Evolutionary conservation across 2,113 vertebrate genomes (phyloP).

Genomic region (Alexandromys fortis): DNA sequence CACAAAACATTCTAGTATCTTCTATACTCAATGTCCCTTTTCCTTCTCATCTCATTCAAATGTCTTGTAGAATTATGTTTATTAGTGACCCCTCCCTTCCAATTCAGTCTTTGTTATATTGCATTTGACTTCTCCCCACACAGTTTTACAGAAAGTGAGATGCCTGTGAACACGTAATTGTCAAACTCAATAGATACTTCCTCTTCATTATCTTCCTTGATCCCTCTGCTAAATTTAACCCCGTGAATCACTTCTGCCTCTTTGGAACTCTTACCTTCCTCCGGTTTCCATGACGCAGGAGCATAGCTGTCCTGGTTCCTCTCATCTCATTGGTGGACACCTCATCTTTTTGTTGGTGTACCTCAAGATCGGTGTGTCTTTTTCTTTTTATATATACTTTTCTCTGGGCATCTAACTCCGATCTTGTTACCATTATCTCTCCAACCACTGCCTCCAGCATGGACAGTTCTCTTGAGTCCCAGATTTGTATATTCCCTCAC

Average conservation of each 20-base stretch:
- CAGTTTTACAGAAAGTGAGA: background rate
- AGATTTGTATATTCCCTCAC: background rate
- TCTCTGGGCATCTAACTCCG: background rate
- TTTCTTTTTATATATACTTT: background rate
- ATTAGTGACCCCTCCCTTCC: conserved; percentile 9
- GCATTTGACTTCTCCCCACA: conserved; percentile 5
- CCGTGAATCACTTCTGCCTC: conserved; percentile 2
- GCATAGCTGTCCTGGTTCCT: background rate
- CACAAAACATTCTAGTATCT: background rate
- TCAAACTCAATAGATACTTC: conserved; percentile 10
- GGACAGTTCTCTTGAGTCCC: background rate
- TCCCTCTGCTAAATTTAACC: conserved; percentile 8
- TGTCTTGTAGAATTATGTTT: conserved; percentile 24
- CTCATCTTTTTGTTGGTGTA: background rate
- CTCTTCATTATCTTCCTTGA: conserved; percentile 47
- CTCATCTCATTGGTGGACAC: background rate
- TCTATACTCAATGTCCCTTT: background rate
- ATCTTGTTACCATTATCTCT: background rate
- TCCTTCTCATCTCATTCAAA: conserved; percentile 19
- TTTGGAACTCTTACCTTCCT: background rate
- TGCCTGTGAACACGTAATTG: background rate
- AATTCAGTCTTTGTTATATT: conserved; percentile 1
- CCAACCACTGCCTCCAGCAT: background rate
- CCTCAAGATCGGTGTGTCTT: background rate
- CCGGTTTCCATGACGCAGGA: background rate